Base-by-base conservation (phyloP, 2,888 invertebrate species). In the Eupithecia subfuscata region DNA sequence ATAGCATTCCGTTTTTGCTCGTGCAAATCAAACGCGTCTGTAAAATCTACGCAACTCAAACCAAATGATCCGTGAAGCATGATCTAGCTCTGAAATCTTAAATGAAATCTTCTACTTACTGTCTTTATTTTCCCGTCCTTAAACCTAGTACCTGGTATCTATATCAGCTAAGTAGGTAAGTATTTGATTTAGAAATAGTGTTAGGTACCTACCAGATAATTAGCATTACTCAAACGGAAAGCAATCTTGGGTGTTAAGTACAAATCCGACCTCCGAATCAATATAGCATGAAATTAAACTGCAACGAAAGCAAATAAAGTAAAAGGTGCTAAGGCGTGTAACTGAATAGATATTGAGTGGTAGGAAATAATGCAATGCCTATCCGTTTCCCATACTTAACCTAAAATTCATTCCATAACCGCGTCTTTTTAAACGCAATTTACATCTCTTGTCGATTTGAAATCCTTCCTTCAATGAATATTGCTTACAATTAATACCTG, bases 211-310 rank as follows among this genome's bases (percentile, higher is more conserved):
- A 81, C 81, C 84, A 86, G 83, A 84, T 85, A 86, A 85, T 86
- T 82, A 83, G 83, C 78, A 82, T 87, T 85, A 83, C 82, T 81
- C 67, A 79, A 78, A 71, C 82, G 80, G 74, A 71, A 78, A 79
- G 77, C 78, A 76, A 79, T 80, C 77, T 81, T 80, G 80, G 79
- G 81, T 82, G 82, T 79, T 79, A 80, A 74, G 81, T 79, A 81
- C 79, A 82, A 83, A 81, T 69, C 79, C 83, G 77, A 77, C 71
- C 78, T 77, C 78, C 70, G 73, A 79, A 71, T 76, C 78, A 85
- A 85, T 82, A 81, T 77, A 83, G 86, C 86, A 85, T 87, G 87
- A 87, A 87, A 85, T 87, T 84, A 83, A 74, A 78, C 79, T 75
- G 76, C 82, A 85, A 84, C 80, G 12, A 80, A 82, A 74, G 80